Evolutionary conservation across 2,113 vertebrate species (phyloP), one percentile per base, ranked within the genome.

Genomic region (Eulemur rufifrons): DNA sequence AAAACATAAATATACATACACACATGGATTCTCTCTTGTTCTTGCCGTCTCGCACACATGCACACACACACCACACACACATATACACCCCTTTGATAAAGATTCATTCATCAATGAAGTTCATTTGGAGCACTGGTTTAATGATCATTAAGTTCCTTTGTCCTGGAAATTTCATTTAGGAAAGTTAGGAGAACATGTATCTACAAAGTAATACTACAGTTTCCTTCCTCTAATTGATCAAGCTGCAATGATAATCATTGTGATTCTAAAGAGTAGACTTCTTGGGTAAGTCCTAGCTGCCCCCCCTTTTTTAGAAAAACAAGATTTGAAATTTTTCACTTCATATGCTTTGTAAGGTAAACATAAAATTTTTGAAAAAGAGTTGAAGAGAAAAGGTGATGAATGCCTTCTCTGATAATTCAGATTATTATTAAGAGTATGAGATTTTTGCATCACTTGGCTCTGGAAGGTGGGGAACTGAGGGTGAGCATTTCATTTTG

Each of bases 161-260:
- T 61, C 92, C 20, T 82, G n/a, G 20, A 93, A 95, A 82, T 69
- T 89, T 88, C 47, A 45, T 63, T 93, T 74, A 37, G 69, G 85
- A 94, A 73, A 66, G 34, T 87, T 77, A 80, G 63, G 39, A 88
- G 56, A 64, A 32, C 59, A 59, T 50, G 2, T 21, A 29, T 91
- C 34, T 89, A 77, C 87, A 15, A 86, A 84, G 47, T 63, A 76
- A 15, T 91, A 59, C 27, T 63, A n/a, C 87, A 47, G 27, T 85
- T 89, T 87, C 61, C 23, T 92, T 63, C 45, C 52, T 91, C 12
- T 91, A 20, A 52, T 9, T 37, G 32, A 66, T 39, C 45, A 74
- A 37, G 4, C 13, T 93, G n/a, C 59, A 69, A 1, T 12, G 4
- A n/a, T 21, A 76, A 32, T 34, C 68, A 71, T 42, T 77, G 9